phyloP scores from a whole-genome alignment of 2,888 invertebrate genomes.

The Acanthosepion pharaonis region DNA sequence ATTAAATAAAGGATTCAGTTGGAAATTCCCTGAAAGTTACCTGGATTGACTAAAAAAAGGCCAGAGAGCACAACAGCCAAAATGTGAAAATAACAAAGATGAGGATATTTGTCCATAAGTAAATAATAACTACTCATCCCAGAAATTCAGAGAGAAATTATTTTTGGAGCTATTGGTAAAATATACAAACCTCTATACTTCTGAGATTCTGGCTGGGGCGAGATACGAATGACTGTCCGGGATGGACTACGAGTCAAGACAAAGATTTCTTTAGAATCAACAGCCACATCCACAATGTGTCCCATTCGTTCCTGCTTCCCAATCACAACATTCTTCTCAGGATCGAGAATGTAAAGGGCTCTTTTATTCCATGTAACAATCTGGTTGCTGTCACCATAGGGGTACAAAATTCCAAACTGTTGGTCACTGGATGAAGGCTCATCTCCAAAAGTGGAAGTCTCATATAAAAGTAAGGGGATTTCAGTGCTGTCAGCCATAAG shows the following conservation, averaged over 20 bases:
- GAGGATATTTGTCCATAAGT: no score
- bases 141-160: no score
- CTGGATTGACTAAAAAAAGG: no score
- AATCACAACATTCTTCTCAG: slow-evolving; percentile 80
- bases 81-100: no score
- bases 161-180: not conserved
- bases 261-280: slow-evolving; percentile 79
- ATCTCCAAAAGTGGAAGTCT: slow-evolving; percentile 52
- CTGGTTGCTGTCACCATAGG: slow-evolving; percentile 81
- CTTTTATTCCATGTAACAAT: slow-evolving; percentile 84
- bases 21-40: no score
- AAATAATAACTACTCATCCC: no score
- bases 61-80: no score
- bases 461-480: slow-evolving; percentile 64
- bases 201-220: slow-evolving; percentile 81
- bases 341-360: slow-evolving; percentile 84
- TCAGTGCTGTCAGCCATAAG: slow-evolving; percentile 59
- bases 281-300: slow-evolving; percentile 72
- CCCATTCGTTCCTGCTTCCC: slow-evolving; percentile 80
- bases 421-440: slow-evolving; percentile 56
- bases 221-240: slow-evolving; percentile 85
- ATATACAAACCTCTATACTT: slow-evolving; percentile 45
- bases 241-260: slow-evolving; percentile 77
- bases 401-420: slow-evolving; percentile 80
- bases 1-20: no score